Evolutionary conservation across 2,888 invertebrate species (phyloP).

Genomic region (Leucoptera coffeella): DNA sequence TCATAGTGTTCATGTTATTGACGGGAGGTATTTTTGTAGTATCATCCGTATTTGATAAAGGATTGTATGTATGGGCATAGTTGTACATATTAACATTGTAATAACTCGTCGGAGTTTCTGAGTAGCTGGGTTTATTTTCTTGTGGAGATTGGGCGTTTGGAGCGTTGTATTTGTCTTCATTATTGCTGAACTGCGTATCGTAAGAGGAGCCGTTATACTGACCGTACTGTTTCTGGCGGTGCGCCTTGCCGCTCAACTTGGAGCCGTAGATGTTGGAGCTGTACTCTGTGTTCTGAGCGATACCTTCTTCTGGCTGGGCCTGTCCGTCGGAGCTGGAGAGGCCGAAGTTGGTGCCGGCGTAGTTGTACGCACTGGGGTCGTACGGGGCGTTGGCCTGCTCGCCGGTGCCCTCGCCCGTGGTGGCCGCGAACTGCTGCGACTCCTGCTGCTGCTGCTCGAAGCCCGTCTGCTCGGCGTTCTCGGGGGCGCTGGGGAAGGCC

Average conservation of each 20-base stretch:
- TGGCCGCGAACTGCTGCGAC: conserved; percentile 11
- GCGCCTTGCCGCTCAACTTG: conserved; percentile 20
- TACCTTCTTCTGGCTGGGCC: conserved; percentile 13
- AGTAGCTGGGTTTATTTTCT: conserved; percentile 14
- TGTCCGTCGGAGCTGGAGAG: conserved; percentile 7
- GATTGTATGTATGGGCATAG: conserved; percentile 14
- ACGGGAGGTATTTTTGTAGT: conserved; percentile 12
- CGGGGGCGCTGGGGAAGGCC: conserved; percentile 31
- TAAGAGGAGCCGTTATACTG: conserved; percentile 16
- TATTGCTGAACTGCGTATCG: conserved; percentile 14
- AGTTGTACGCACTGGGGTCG: conserved; percentile 17
- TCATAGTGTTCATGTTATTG: conserved; percentile 10
- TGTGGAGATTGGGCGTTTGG: conserved; percentile 13
- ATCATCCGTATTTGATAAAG: conserved; percentile 13
- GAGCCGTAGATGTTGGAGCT: conserved; percentile 29
- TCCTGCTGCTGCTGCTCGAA: conserved; percentile 16
- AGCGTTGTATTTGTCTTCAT: conserved; percentile 14
- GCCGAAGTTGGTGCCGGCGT: conserved; percentile 18
- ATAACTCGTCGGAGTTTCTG: conserved; percentile 11
- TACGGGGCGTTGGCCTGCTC: conserved; percentile 22
- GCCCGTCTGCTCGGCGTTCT: conserved; percentile 16
- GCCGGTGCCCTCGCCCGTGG: conserved; percentile 13
- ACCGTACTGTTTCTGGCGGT: conserved; percentile 12
- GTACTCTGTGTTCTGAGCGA: conserved; percentile 12
- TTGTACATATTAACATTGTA: conserved; percentile 14